Conservation (phyloP, 2,888 invertebrate species). For the Apocheima hispidaria region DNA sequence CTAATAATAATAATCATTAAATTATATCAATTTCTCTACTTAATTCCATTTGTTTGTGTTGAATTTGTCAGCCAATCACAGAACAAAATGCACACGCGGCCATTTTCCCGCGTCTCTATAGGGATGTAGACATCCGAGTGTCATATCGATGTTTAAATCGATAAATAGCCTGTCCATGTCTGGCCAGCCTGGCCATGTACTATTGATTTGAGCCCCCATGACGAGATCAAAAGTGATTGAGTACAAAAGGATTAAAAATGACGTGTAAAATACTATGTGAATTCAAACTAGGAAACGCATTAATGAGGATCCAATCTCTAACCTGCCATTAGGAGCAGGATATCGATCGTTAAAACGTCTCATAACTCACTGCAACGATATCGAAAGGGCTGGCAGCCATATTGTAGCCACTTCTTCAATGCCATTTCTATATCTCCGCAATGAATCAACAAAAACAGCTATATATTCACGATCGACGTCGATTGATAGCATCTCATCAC, state of each 20-base stretch:
- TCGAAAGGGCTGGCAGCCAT: constrained; percentile 40
- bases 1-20: no score
- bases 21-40: constrained; percentile 17
- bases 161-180: constrained; percentile 54
- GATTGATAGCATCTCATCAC: constrained; percentile 56
- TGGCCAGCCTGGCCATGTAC: neutral
- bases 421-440: constrained; percentile 47
- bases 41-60: constrained; percentile 33
- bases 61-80: constrained; percentile 54
- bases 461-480: constrained; percentile 61
- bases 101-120: constrained; percentile 55
- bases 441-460: constrained; percentile 52
- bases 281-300: constrained; percentile 8
- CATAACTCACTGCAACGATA: constrained; percentile 36
- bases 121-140: constrained; percentile 50
- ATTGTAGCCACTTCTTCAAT: constrained; percentile 47
- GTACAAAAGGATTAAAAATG: neutral
- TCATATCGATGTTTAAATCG: constrained; percentile 44
- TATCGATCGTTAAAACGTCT: constrained; percentile 21
- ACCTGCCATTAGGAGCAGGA: constrained; percentile 22
- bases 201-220: neutral
- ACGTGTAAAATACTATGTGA: constrained; percentile 9
- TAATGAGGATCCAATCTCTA: constrained; percentile 21
- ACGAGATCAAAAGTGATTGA: neutral
- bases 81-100: constrained; percentile 48